Evolutionary conservation across 2,797 vertebrate species (phyloP), one percentile per base, ranked within the genome.

Genomic region (Hippoglossus hippoglossus): DNA sequence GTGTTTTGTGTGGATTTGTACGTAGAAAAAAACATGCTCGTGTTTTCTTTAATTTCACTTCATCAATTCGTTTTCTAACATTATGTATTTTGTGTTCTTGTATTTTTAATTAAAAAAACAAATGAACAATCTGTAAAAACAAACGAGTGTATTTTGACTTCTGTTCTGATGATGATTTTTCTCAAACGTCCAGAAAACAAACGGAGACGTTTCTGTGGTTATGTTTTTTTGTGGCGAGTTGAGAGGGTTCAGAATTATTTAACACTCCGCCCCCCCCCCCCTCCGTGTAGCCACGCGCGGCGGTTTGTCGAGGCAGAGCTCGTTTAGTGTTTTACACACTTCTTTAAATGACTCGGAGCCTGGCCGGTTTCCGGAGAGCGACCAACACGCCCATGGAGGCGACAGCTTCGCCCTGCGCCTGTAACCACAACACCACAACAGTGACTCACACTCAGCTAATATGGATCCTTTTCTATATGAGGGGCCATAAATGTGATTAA

Each of bases 291-390:
- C 85, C 70, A 39, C 71, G 63, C 67, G 63, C 74, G 51, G 88
- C 26, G 71, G 86, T 87, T 88, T 84, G 83, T 77, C 63, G 25
- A 61, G 76, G 62, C 71, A 68, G 59, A 87, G 75, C 87, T 89
- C 86, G 74, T 90, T 91, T 87, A 84, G 82, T 88, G 90, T 91
- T 91, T 92, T 91, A 90, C 89, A 91, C 86, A 83, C 79, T 85
- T 62, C 49, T 89, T 86, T 87, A 86, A 91, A 85, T 46, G 80
- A 87, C 81, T 88, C 24, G 62, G 73, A 83, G 87, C 79, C 81
- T 63, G 82, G 80, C 67, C 19, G 39, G 71, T 88, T 90, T 91
- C 89, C 87, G 88, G 77, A 77, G 22, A 18, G 71, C 21, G 71
- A 73, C 85, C 54, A 82, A 87, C 85, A 84, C 91, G 67, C 88